Evolutionary conservation across 2,797 vertebrate species (phyloP).

Genomic region (Phylloscopus collybita): DNA sequence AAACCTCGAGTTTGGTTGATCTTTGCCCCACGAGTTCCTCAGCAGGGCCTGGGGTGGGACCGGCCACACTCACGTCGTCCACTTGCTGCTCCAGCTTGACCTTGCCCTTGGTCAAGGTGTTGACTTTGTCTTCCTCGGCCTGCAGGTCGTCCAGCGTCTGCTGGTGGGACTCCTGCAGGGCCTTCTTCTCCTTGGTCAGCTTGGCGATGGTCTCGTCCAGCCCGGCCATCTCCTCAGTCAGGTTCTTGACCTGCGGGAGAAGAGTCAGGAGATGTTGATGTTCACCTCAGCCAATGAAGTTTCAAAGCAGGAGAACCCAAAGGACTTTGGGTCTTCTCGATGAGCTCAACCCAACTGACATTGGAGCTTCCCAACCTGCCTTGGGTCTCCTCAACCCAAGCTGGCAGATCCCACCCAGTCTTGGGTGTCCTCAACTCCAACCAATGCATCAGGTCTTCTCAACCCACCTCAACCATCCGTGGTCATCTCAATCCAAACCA

Average conservation of each 20-base stretch:
- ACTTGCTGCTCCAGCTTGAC: conserved; percentile 40
- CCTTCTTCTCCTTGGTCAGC: conserved; percentile 80
- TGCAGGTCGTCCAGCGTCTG: conserved; percentile 81
- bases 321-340: fast-evolving
- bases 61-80: conserved; percentile 68
- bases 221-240: background rate
- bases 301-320: background rate
- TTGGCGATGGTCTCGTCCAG: conserved; percentile 70
- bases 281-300: background rate
- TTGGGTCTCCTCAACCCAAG: too few species aligned
- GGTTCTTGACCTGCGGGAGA: conserved; percentile 82
- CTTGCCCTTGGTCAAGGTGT: background rate
- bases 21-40: background rate
- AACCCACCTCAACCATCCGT: too few species aligned
- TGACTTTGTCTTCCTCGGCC: conserved; percentile 76
- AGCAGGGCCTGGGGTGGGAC: background rate
- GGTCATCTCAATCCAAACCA: background rate
- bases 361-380: fast-evolving
- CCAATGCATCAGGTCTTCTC: too few species aligned
- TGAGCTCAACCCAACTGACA: fast-evolving
- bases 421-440: background rate
- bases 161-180: conserved; percentile 80
- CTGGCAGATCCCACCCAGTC: too few species aligned
- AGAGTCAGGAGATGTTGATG: background rate
- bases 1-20: background rate